Percentiles rank a stretch among this genome's conserved stretches.
phyloP scores from a whole-genome alignment of 1,140 invertebrate species.

The Drepana arcuata region DNA sequence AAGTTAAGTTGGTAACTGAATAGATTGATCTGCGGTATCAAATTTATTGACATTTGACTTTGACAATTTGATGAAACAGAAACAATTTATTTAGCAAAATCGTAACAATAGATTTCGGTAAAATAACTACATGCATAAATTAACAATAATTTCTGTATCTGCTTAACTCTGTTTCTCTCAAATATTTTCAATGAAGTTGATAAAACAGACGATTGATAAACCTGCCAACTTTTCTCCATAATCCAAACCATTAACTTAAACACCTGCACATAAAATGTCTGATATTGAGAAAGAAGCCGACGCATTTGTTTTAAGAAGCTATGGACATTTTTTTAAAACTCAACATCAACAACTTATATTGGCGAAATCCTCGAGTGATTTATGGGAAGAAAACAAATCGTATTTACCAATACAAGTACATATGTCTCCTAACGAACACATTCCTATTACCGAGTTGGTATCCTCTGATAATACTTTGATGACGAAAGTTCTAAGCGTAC shows the following conservation, averaged over 20 bases:
- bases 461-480: conserved; percentile 87
- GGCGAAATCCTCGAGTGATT: conserved; percentile 14
- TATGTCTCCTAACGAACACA: conserved; percentile 74
- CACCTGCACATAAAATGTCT: conserved; percentile 22
- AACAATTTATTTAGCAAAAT: too few relatives aligned
- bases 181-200: too few relatives aligned
- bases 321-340: conserved; percentile 82
- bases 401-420: conserved; percentile 73
- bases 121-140: too few relatives aligned
- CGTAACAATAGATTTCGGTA: too few relatives aligned
- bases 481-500: conserved; percentile 86
- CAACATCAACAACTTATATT: conserved; percentile 66
- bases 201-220: too few relatives aligned
- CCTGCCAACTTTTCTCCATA: too few relatives aligned
- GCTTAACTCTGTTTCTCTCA: too few relatives aligned
- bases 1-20: too few relatives aligned
- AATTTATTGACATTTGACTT: too few relatives aligned
- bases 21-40: too few relatives aligned
- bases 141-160: too few relatives aligned
- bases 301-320: conserved; percentile 65
- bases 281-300: conserved; percentile 55
- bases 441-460: conserved; percentile 78
- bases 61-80: too few relatives aligned
- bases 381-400: conserved; percentile 68
- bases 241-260: neutral